phyloP scores from a whole-genome alignment of 1,140 invertebrate genomes.

The Zeugodacus cucurbitae region DNA sequence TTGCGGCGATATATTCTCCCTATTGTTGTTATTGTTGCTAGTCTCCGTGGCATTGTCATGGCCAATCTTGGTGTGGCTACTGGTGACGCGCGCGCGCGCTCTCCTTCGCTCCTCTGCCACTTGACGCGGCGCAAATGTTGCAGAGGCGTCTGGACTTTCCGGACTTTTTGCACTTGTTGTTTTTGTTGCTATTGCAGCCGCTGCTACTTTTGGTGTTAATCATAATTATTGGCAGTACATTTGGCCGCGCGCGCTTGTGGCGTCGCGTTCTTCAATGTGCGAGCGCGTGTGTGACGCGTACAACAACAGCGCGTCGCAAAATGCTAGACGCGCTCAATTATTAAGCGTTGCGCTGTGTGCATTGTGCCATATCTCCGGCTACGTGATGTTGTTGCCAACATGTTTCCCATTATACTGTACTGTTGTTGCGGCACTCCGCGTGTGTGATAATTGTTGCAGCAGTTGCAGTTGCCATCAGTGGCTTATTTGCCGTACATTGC shows the following conservation, averaged over 20 bases:
- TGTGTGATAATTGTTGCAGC: constrained; percentile 49
- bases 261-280: neutral
- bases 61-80: neutral
- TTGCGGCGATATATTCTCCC: neutral
- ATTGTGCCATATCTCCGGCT: neutral
- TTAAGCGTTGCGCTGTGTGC: neutral
- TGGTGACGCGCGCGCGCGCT: neutral
- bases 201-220: constrained; percentile 61
- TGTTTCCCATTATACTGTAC: constrained; percentile 3
- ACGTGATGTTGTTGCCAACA: constrained; percentile 30
- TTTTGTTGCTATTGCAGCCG: constrained; percentile 27
- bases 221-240: constrained; percentile 57
- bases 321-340: neutral
- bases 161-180: neutral
- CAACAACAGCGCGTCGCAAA: neutral
- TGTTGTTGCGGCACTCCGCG: constrained; percentile 25
- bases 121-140: neutral
- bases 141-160: neutral
- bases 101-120: neutral
- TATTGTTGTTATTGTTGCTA: neutral
- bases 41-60: neutral
- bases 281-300: neutral
- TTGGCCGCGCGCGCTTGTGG: neutral
- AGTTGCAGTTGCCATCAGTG: neutral
- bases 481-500: neutral